phyloP scores from a whole-genome alignment of 2,113 vertebrate genomes.

The Macrotis lagotis region DNA sequence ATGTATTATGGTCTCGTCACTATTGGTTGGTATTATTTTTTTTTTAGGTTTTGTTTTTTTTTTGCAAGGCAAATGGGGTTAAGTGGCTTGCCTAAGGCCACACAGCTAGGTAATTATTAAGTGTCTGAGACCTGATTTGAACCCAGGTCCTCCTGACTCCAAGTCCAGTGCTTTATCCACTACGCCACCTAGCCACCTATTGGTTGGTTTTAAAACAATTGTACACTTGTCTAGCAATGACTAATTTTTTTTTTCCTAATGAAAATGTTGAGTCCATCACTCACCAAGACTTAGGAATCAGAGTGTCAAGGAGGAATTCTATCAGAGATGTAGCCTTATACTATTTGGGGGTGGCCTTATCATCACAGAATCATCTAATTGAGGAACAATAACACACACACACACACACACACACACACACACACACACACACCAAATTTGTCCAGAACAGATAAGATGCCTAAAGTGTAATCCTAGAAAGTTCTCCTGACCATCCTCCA shows the following conservation, averaged over 20 bases:
- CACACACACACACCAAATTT: background rate
- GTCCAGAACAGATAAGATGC: background rate
- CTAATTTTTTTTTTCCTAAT: background rate
- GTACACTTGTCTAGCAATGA: background rate
- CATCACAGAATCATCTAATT: background rate
- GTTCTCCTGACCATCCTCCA: background rate
- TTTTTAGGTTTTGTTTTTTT: no score
- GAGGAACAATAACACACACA: background rate
- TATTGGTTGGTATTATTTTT: no score
- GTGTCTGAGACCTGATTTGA: no score
- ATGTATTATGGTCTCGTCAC: background rate
- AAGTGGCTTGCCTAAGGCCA: no score
- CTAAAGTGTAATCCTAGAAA: background rate
- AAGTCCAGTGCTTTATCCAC: no score
- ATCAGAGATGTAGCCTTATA: background rate
- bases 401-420: no score
- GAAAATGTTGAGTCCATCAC: background rate
- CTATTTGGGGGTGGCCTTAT: background rate
- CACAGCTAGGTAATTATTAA: no score
- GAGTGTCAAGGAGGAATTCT: background rate
- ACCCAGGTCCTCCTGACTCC: no score
- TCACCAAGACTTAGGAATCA: background rate
- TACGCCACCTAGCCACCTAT: no score
- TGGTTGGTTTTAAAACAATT: background rate
- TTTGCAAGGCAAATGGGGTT: no score